Evolutionary conservation across 2,888 invertebrate genomes (phyloP).

Genomic region (Chrysotoxum bicinctum): DNA sequence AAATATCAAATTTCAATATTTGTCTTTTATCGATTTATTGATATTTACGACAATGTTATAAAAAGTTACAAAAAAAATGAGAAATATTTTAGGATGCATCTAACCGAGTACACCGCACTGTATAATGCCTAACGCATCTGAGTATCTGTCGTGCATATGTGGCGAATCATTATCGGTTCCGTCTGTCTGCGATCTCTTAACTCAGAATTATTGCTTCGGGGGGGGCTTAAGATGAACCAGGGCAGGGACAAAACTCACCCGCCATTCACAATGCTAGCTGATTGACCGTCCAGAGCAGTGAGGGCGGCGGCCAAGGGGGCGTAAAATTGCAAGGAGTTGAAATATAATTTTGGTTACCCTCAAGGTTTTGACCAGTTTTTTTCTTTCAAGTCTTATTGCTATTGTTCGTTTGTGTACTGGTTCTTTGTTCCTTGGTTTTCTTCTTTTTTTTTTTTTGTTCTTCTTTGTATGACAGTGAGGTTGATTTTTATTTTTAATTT

Average conservation of each 20-base stretch:
- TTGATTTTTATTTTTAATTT: slow-evolving; percentile 2
- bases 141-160: slow-evolving; percentile 35
- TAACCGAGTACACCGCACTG: background rate
- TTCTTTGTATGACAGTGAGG: slow-evolving; percentile 8
- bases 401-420: background rate
- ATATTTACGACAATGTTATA: no score
- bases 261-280: slow-evolving; percentile 8
- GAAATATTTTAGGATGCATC: background rate
- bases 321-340: slow-evolving; percentile 42
- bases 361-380: slow-evolving; percentile 43
- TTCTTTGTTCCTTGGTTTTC: background rate
- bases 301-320: slow-evolving; percentile 1
- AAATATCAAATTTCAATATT: no score
- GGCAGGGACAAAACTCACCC: slow-evolving; percentile 30
- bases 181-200: slow-evolving; percentile 70
- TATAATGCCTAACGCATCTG: slow-evolving; percentile 3
- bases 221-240: slow-evolving; percentile 26
- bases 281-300: slow-evolving; percentile 3
- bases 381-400: background rate
- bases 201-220: slow-evolving; percentile 57
- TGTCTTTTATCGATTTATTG: no score
- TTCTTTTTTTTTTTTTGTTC: slow-evolving; percentile 7
- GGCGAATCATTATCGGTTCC: slow-evolving; percentile 65
- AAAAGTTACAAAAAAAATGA: no score
- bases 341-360: slow-evolving; percentile 61